Base-by-base conservation (phyloP, 2,113 vertebrate species). In the Cricetomys ansorgei region DNA sequence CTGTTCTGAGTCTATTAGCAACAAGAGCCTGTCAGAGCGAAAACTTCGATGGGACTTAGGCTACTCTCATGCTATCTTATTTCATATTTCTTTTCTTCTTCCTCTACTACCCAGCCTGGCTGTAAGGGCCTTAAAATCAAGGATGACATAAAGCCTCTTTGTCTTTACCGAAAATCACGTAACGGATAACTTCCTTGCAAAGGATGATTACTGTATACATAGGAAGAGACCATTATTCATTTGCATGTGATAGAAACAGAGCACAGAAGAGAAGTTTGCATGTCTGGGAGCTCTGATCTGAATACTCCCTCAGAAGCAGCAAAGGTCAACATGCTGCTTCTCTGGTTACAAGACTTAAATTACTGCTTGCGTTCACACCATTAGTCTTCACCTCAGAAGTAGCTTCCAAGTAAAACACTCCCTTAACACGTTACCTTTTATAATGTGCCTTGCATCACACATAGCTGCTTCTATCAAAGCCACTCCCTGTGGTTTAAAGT, bases 241-340 rank as follows among this genome's bases (percentile, higher is more conserved):
- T 88, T 70, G 21, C 72, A 91, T 31, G 19, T 92, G 81, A 88
- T 23, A 92, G 27, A 95, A 94, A 90, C 23, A 76, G 6, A 43
- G 23, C 7, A 5, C 7, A 62, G 67, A 48, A 37, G 17, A 43
- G 17, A 40, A 93, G 23, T 7, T 65, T 48, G 23, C 95, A 73
- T 89, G 11, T 40, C 55, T 79, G 16, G 15, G 72, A 50, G 5
- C 7, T 81, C 31, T 73, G 15, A 34, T 69, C 79, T 94, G 80
- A 48, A 73, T 65, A 64, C 40, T 76, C 34, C 23, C 11, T 40
- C 23, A n/a, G 10, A 88, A 83, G 29, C 29, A 86, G 23, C 2
- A 1, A 40, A 67, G 53, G 77, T 92, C 53, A 86, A 62, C 2
- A 0, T 40, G 43, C 4, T 88, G 5, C 81, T 94, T 89, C n/a